These are phyloP conservation scores for Ophion ellenae DNA, from an alignment of 2,888 invertebrate genomes.

Conservation along the genomic window DNA sequence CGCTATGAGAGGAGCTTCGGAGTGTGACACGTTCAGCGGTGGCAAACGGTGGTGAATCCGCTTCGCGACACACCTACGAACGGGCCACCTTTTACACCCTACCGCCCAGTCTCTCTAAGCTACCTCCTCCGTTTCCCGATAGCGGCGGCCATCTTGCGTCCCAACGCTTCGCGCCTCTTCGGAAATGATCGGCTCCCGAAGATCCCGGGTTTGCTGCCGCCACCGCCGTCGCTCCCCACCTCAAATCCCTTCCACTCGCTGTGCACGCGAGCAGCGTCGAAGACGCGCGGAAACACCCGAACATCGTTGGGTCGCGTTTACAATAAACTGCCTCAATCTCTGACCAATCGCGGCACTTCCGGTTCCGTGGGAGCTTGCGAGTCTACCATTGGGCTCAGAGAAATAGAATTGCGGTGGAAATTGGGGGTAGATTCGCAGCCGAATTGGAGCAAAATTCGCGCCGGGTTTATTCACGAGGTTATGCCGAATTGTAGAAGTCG, in stretches of 20 bases:
- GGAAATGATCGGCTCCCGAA: constrained; percentile 32
- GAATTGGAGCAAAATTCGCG: too few relatives aligned
- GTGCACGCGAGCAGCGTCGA: background rate
- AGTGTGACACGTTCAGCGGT: constrained; percentile 39
- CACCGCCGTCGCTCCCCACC: background rate
- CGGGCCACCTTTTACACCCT: constrained; percentile 85
- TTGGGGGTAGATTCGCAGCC: too few relatives aligned
- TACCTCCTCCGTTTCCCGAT: constrained; percentile 86
- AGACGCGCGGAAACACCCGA: constrained; percentile 37
- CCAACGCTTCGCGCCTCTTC: constrained; percentile 78
- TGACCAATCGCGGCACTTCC: background rate
- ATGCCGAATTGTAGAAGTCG: too few relatives aligned
- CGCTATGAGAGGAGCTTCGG: background rate
- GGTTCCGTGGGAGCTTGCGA: background rate
- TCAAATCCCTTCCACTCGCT: background rate
- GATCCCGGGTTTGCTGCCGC: constrained; percentile 56
- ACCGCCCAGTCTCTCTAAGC: constrained; percentile 89
- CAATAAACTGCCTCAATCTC: background rate
- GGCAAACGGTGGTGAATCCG: constrained; percentile 54
- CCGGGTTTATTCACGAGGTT: too few relatives aligned
- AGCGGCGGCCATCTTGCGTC: constrained; percentile 91
- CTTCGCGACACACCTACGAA: constrained; percentile 90
- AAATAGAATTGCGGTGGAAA: too few relatives aligned
- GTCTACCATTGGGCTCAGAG: too few relatives aligned
- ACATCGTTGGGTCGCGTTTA: background rate